Evolutionary conservation across 1,140 invertebrate genomes (phyloP).

Genomic region (Centruroides sculpturatus): DNA sequence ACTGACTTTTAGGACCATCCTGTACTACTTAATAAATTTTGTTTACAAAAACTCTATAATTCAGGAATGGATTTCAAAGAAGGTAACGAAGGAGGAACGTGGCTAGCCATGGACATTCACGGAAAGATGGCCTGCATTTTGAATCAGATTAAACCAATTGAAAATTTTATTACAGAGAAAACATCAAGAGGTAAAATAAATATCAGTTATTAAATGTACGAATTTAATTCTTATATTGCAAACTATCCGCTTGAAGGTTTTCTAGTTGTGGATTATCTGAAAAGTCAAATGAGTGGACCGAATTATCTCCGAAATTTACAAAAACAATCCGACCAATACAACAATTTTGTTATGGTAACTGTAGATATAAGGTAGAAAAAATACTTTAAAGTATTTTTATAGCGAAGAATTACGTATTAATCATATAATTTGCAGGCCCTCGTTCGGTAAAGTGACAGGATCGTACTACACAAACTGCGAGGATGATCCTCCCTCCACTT

Average conservation of each 20-base stretch:
- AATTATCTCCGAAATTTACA: slow-evolving; percentile 2
- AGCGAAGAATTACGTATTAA: background rate
- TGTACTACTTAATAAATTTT: too few relatives aligned
- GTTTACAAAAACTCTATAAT: background rate
- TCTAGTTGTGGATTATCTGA: slow-evolving; percentile 7
- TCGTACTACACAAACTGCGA: background rate
- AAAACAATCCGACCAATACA: slow-evolving; percentile 4
- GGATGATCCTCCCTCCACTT: background rate
- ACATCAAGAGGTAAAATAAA: slow-evolving; percentile 8
- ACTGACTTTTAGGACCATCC: too few relatives aligned
- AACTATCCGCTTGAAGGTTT: slow-evolving; percentile 4
- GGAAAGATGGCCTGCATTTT: slow-evolving; percentile 18
- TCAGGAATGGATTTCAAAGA: slow-evolving; percentile 19
- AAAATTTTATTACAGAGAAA: slow-evolving; percentile 6
- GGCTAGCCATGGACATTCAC: slow-evolving; percentile 16
- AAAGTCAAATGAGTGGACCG: slow-evolving; percentile 1
- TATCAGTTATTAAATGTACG: too few relatives aligned
- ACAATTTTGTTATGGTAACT: slow-evolving; percentile 7
- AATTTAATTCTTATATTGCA: too few relatives aligned
- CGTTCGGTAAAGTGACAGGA: too few relatives aligned
- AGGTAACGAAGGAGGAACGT: slow-evolving; percentile 18
- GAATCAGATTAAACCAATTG: slow-evolving; percentile 15
- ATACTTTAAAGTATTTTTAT: too few relatives aligned
- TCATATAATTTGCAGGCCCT: too few relatives aligned
- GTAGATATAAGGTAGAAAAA: slow-evolving; percentile 10